phyloP scores from a whole-genome alignment of 1,140 invertebrate species.

The Druon quercuslanigerum region DNA sequence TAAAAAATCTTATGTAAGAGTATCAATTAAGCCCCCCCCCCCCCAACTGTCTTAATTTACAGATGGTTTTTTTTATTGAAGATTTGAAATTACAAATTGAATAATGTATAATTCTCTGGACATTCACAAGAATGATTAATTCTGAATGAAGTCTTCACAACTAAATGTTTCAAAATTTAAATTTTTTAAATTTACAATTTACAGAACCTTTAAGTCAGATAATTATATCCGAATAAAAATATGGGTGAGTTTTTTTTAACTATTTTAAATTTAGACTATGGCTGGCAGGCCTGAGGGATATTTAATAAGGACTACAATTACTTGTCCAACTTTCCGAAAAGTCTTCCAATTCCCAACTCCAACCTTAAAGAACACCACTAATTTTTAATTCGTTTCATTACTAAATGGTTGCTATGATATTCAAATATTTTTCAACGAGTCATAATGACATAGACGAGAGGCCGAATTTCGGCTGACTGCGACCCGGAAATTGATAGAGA shows the following conservation, averaged over 20 bases:
- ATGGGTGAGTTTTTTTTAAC: background rate
- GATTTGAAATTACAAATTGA: no score
- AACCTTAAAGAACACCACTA: background rate
- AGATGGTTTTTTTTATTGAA: no score
- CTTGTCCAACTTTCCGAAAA: background rate
- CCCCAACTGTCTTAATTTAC: no score
- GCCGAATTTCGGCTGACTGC: background rate
- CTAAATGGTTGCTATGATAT: conserved; percentile 22
- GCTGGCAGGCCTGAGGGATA: background rate
- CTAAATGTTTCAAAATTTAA: no score
- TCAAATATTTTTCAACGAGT: background rate
- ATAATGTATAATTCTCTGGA: no score
- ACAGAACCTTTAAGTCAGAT: no score
- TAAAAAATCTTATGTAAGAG: no score
- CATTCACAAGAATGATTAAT: no score
- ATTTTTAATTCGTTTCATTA: conserved; percentile 19
- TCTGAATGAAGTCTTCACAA: no score
- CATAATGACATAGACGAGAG: background rate
- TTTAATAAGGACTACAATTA: background rate
- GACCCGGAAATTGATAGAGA: conserved; percentile 52
- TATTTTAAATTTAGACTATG: background rate
- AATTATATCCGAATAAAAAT: no score
- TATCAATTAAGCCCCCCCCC: no score
- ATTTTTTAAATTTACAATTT: no score
- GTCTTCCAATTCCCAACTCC: background rate